Evolutionary conservation across 2,113 vertebrate genomes (phyloP), one percentile per base, ranked within the genome.

Genomic region (Thomomys bottae): DNA sequence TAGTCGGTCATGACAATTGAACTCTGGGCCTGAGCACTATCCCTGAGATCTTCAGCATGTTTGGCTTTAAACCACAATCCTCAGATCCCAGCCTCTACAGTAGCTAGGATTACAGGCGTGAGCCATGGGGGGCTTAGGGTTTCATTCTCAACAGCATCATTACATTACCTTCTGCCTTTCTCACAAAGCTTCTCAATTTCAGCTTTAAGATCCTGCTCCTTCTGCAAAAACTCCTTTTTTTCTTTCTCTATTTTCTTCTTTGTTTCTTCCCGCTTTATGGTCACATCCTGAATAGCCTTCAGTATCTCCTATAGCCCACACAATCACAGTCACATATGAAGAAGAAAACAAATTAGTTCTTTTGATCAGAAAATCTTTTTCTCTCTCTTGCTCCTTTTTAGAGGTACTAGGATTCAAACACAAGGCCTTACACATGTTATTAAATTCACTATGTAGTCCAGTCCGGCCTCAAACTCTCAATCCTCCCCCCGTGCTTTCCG

Each of bases 171-270:
- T 95, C 97, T 98, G 85, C 97, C 98, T 66, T 98, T 98, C 94
- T 98, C 97, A 68, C 98, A 98, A 87, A 98, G 97, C 8, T 97
- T 98, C 93, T 98, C 98, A 23, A 98, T 98, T 91, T 99, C 98
- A 8, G 97, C 97, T 79, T 97, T 98, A 92, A 99, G 95, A 81
- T 99, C 98, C 90, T 98, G 98, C 64, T 98, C 98, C 81, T 98
- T 99, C 92, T 98, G 97, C 82, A 97, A 67, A 87, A 98, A 98
- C 40, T 98, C 98, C 34, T 98, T 99, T 96, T 98, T 98, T 30
- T 99, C 98, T 76, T 98, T 98, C 91, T 98, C 97, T 95, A 98
- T 98, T 94, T 98, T 99, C 93, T 98, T 98, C 92, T 97, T 98
- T 0, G 98, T 97, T 93, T 98, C 98, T 85, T 98, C 98, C 14